Base-by-base conservation (phyloP, 1,140 invertebrate genomes). In the Papilio helenus region DNA sequence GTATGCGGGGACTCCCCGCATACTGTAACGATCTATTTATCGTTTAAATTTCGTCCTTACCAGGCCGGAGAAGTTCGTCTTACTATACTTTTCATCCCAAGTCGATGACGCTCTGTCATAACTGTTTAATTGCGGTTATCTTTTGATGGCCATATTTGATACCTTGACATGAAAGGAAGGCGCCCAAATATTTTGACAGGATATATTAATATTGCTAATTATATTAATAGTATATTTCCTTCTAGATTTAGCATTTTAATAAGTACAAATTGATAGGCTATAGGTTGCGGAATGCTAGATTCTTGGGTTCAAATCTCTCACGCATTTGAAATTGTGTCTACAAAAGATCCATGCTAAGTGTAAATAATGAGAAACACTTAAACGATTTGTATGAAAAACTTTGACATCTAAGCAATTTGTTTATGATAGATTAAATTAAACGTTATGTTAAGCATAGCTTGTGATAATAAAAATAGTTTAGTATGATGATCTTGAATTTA, bases 51-150 rank as follows among this genome's bases (percentile, higher is more conserved):
- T 5, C 34, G 34, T 39, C 14, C 44, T 46, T 46, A 46, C 14
- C 14, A 3, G 3, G 44, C 44, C 44, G 14, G 14, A 46, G 2
- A 16, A 46, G 44, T 46, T 46, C 14, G 44, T 46, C 44, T 0
- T 4, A 46, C 44, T 46, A 46, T 44, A 74, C 44, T 74, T 74
- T 20, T 23, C 72, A 44, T 26, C 20, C 14, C 23, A 46, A 49
- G 12, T 68, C 39, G 20, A 16, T 46, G 72, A 42, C 44, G 20
- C 10, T 34, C 10, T 49, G 12, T 74, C 72, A 49, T 44, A 74
- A 51, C 72, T 74, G 72, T 74, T 51, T 74, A 49, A 74, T 74
- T 49, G 72, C 44, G 44, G 44, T 74, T 29, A 73, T 8, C 14
- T 74, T 51, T 51, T 74, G 44, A 74, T 46, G 72, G 72, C 39